Evolutionary conservation across 2,113 vertebrate genomes (phyloP).

Genomic region (Leptobrachium leishanense): DNA sequence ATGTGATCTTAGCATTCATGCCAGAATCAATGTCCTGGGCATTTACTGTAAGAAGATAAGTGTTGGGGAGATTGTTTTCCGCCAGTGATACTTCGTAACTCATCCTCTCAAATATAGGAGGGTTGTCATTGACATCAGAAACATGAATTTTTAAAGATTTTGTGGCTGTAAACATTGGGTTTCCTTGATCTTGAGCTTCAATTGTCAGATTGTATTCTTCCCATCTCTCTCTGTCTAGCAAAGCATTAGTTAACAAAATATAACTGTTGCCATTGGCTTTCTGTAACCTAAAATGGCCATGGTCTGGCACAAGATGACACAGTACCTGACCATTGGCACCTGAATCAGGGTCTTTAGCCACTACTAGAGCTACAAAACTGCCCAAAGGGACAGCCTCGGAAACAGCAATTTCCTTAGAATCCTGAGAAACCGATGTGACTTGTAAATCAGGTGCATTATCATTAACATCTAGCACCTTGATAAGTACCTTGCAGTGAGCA

Average conservation of each 20-base stretch:
- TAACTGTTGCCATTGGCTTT: conserved; percentile 79
- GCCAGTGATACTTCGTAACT: conserved; percentile 68
- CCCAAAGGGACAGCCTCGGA: conserved; percentile 76
- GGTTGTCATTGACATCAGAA: conserved; percentile 85
- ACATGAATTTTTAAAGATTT: conserved; percentile 78
- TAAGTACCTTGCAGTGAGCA: conserved; percentile 83
- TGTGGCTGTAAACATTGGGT: conserved; percentile 66
- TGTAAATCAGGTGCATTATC: conserved; percentile 84
- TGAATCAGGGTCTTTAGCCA: conserved; percentile 81
- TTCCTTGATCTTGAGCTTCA: conserved; percentile 75
- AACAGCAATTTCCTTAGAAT: conserved; percentile 65
- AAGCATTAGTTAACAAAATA: conserved; percentile 77
- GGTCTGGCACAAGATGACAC: conserved; percentile 70
- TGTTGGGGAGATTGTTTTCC: conserved; percentile 75
- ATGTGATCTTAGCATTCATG: conserved; percentile 79
- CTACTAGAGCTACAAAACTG: conserved; percentile 84
- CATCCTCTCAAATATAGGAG: conserved; percentile 75
- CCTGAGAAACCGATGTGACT: conserved; percentile 74
- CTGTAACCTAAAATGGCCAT: conserved; percentile 79
- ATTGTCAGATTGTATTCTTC: conserved; percentile 80
- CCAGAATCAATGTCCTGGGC: conserved; percentile 81
- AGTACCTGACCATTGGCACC: conserved; percentile 77
- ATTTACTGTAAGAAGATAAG: conserved; percentile 70
- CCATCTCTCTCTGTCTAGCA: conserved; percentile 81
- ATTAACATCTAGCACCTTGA: conserved; percentile 81